Base-by-base conservation (phyloP, 2,888 invertebrate genomes). In the Patella caerulea region DNA sequence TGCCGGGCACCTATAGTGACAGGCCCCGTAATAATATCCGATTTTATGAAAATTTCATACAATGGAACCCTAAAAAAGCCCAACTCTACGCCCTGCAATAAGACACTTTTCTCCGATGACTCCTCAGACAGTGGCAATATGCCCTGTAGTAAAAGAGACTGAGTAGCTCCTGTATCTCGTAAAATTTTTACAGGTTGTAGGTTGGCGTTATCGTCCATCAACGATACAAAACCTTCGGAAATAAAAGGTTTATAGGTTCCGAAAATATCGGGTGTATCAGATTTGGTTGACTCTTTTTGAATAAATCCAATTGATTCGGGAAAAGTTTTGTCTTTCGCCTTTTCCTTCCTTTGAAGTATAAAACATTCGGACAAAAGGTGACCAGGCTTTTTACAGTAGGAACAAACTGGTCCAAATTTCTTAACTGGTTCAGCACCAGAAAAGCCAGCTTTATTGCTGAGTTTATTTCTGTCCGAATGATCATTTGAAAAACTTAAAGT, bases 161-260 rank as follows among this genome's bases (percentile, higher is more conserved):
- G 81, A 78, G 80, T 74, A 71, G 81, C 80, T 34, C 78, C 80
- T 7, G 81, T 83, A 72, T 83, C 81, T 56, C 79, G 55, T 69
- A 81, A 79, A 54, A 82, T 79, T 45, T 69, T 73, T 71, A 81
- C 72, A 54, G 76, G 75, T 29, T 56, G 19, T 14, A 55, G 29
- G 34, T 29, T 53, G 55, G 54, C 52, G 56, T 12, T 17, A 53
- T 76, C 59, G 73, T n/a, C 65, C 24, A 56, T 12, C 19, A 76
- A 34, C 71, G 81, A 80, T n/a, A 82, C 77, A 74, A 77, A 82
- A 72, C 81, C 81, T 4, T 79, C 72, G 56, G 78, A 76, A 29
- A 81, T 54, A 74, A 82, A 81, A 24, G 79, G 82, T 53, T 75
- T 59, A 76, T 75, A 80, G 55, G 73, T 73, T 71, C 78, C 79